Evolutionary conservation across 1,140 invertebrate genomes (phyloP), one percentile per base, ranked within the genome.

Genomic region (Drosophila oshimai): DNA sequence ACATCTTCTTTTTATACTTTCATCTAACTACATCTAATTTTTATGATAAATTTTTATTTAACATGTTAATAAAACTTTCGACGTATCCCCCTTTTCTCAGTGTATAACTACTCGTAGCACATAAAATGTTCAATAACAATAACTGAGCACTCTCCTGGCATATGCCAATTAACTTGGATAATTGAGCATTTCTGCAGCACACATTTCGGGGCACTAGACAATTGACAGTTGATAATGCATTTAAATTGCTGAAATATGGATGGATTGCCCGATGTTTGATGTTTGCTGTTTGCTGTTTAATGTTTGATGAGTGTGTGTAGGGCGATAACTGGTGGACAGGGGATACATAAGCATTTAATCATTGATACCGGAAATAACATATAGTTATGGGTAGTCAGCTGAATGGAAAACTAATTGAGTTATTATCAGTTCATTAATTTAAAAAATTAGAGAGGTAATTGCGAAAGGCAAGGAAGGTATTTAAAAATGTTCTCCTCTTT

Each of bases 211-310:
- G 22, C 57, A 31, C 18, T 17, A 15, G 46, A 34, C 24, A 41
- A 53, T 51, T 44, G 64, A 51, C 64, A 65, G 60, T 68, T 68
- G 45, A 68, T 54, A 68, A 53, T 53, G 64, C 64, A 51, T 37
- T 67, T 51, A 53, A 68, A 68, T 68, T 53, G 64, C 17, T 29
- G 61, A 45, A 65, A 68, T 51, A 68, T 54, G 47, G n/a, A 54
- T 44, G 53, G 39, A 67, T 65, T 20, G 60, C 41, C 50, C 24
- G 5, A 26, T 31, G 28, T 15, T 9, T 13, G 4, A n/a, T n/a
- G n/a, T n/a, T n/a, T n/a, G n/a, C n/a, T n/a, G n/a, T n/a, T n/a
- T n/a, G n/a, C n/a, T n/a, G n/a, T n/a, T n/a, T n/a, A n/a, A n/a
- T n/a, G n/a, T n/a, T n/a, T n/a, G n/a, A n/a, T n/a, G 6, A 12